These are phyloP conservation scores for Crocodylus rhombifer DNA, from an alignment of 2,797 vertebrate species.

Conservation along the genomic window DNA sequence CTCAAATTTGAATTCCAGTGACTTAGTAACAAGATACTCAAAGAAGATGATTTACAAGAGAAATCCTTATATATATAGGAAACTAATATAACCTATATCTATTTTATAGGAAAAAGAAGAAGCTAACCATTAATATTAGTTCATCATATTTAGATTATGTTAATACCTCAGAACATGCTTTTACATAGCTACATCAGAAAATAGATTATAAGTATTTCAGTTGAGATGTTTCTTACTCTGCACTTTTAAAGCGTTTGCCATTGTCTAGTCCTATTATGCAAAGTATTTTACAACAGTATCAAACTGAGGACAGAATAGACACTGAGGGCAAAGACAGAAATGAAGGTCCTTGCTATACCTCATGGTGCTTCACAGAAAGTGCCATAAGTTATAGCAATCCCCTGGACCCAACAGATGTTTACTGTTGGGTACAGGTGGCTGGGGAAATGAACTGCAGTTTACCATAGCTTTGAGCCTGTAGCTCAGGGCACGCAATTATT, in stretches of 20 bases:
- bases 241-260: not conserved
- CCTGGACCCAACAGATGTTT: too few species aligned
- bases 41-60: not conserved
- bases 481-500: too few species aligned
- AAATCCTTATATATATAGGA: rapidly evolving
- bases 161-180: not conserved
- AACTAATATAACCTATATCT: rapidly evolving
- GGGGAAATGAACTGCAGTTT: too few species aligned
- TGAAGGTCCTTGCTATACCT: too few species aligned
- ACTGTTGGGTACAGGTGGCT: too few species aligned
- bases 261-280: not conserved
- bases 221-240: not conserved
- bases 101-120: not conserved
- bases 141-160: rapidly evolving
- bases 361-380: too few species aligned
- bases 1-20: not conserved
- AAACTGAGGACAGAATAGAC: not conserved
- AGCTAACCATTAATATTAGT: not conserved
- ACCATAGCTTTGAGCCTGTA: too few species aligned
- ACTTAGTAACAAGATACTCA: rapidly evolving
- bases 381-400: too few species aligned
- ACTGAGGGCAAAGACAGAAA: rapidly evolving
- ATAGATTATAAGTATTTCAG: not conserved
- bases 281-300: not conserved
- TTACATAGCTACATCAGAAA: not conserved